A percentile compares a stretch with the other conserved stretches of the same genome.
phyloP scores from a whole-genome alignment of 2,888 invertebrate species.

The Melipona bicolor region DNA sequence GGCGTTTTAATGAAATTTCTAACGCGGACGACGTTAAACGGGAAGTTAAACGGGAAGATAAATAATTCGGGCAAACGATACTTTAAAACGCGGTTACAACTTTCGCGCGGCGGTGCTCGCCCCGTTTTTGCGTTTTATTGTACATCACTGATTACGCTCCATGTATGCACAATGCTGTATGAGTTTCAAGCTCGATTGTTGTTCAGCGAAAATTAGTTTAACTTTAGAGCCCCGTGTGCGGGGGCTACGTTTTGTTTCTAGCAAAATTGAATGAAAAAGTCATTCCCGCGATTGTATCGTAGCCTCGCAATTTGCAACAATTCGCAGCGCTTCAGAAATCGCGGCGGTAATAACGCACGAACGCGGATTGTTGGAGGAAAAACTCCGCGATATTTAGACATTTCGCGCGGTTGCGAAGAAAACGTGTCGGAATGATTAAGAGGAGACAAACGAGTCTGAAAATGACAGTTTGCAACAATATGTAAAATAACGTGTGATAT shows the following conservation, averaged over 20 bases:
- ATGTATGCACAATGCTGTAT: background rate
- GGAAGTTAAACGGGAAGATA: background rate
- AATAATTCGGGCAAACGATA: background rate
- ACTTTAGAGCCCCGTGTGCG: background rate
- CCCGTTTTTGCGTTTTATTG: background rate
- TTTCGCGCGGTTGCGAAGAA: no score
- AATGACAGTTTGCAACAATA: no score
- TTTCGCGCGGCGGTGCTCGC: background rate
- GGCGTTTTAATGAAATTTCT: background rate
- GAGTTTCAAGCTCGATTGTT: background rate
- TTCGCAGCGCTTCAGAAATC: background rate
- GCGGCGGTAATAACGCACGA: background rate
- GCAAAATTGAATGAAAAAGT: background rate
- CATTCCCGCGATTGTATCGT: background rate
- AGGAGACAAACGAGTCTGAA: background rate
- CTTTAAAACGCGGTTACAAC: background rate
- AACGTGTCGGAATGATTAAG: no score
- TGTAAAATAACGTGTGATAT: no score
- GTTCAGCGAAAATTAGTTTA: constrained; percentile 12
- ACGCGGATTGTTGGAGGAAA: background rate
- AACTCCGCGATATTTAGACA: background rate
- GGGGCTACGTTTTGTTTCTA: background rate
- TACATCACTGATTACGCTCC: background rate
- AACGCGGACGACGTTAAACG: background rate
- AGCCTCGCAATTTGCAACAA: background rate